A percentile compares a stretch with the other conserved stretches of the same genome.
Evolutionary conservation across 2,888 invertebrate species (phyloP).

Genomic region (Biston betularia): DNA sequence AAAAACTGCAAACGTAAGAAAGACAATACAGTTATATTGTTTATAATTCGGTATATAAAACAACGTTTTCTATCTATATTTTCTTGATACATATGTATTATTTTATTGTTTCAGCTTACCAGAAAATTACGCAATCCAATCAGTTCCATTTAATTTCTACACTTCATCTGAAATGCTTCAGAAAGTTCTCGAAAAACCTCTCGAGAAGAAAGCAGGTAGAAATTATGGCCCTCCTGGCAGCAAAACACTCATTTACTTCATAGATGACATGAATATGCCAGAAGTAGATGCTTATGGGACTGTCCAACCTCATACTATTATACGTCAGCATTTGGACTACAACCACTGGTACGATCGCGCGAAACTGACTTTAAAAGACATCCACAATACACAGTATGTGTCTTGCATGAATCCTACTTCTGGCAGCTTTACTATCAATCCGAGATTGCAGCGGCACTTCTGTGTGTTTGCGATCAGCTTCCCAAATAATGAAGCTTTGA

Average conservation of each 20-base stretch:
- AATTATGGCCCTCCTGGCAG: slow-evolving; percentile 98
- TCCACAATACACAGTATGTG: slow-evolving; percentile 98
- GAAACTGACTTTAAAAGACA: slow-evolving; percentile 95
- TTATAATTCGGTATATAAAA: no score
- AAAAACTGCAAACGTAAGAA: slow-evolving; percentile 87
- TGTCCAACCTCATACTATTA: slow-evolving; percentile 98
- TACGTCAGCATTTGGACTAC: slow-evolving; percentile 98
- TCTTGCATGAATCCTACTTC: slow-evolving; percentile 99
- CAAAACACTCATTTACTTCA: slow-evolving; percentile 96
- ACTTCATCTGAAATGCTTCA: slow-evolving; percentile 97
- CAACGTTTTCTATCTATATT: no score
- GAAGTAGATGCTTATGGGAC: slow-evolving; percentile 96
- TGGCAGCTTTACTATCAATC: slow-evolving; percentile 98
- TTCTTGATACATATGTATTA: not conserved
- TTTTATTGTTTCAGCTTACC: slow-evolving; percentile 83
- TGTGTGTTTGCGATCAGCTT: slow-evolving; percentile 95
- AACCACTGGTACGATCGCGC: slow-evolving; percentile 96
- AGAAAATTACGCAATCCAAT: slow-evolving; percentile 95
- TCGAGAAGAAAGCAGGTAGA: slow-evolving; percentile 98
- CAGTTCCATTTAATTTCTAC: slow-evolving; percentile 98
- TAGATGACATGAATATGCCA: slow-evolving; percentile 99
- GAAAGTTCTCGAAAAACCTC: slow-evolving; percentile 96
- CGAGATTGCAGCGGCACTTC: slow-evolving; percentile 96
- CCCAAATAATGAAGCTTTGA: slow-evolving; percentile 93
- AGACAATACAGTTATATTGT: not conserved